Evolutionary conservation across 2,113 vertebrate genomes (phyloP).

Genomic region (Ictalurus punctatus): DNA sequence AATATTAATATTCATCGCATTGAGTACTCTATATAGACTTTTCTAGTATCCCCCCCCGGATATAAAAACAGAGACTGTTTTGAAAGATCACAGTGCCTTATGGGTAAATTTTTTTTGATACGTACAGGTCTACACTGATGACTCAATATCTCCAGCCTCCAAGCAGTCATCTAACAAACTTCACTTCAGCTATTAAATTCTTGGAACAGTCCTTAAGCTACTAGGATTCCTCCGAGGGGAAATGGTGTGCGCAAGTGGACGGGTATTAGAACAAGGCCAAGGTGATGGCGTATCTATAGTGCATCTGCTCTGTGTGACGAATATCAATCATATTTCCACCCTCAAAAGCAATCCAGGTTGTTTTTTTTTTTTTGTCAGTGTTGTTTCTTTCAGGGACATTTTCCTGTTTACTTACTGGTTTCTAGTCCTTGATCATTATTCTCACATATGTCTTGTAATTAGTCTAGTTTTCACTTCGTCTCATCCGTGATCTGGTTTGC

Average conservation of each 20-base stretch:
- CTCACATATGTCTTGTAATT: background rate
- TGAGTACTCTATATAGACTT: background rate
- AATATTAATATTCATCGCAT: too few species aligned
- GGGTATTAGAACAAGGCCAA: background rate
- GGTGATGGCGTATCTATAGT: constrained; percentile 1
- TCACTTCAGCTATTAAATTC: constrained; percentile 7
- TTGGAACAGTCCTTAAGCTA: background rate
- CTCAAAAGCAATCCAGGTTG: background rate
- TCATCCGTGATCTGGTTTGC: background rate
- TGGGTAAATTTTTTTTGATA: background rate
- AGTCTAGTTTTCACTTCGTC: background rate
- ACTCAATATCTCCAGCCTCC: constrained; percentile 13
- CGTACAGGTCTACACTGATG: background rate
- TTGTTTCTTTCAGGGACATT: background rate
- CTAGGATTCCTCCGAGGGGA: background rate
- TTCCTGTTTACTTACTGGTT: background rate
- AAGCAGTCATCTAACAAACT: constrained; percentile 14
- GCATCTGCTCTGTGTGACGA: constrained; percentile 18
- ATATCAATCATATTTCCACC: background rate
- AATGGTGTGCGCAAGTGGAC: background rate
- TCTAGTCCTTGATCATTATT: background rate
- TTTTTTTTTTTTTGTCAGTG: background rate
- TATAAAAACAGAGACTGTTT: background rate
- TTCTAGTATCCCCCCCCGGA: background rate
- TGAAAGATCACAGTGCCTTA: background rate